Base-by-base conservation (phyloP, 1,140 invertebrate genomes). In the Olivierus martensii region DNA sequence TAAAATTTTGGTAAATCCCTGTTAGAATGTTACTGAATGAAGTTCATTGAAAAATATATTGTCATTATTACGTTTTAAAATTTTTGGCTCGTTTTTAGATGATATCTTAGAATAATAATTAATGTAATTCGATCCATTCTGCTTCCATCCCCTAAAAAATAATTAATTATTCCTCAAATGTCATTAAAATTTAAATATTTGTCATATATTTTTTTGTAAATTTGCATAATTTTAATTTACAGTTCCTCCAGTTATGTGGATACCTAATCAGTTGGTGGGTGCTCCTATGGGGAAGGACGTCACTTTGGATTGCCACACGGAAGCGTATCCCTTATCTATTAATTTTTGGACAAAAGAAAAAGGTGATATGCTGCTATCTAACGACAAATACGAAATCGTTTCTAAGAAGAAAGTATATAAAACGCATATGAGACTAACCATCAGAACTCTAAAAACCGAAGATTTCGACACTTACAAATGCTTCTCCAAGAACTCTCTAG, bases 381-480 rank as follows among this genome's bases (percentile, higher is more conserved):
- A 85, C 63, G 82, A 83, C 62, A 84, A 85, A 60, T 84, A 85
- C 65, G 67, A 76, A 36, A 84, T 86, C 10, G 45, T 37, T 12
- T 19, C 21, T 15, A 54, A 53, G 28, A 46, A 44, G 15, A 53
- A 53, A 37, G 37, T 48, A 21, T 57, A 57, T 18, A 57, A 57
- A 36, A 51, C 49, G 5, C 56, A 57, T 22, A 57, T 57, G 51
- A 51, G 51, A 19, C 18, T 57, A 28, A 50, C 51, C 3, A 57
- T 57, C 14, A 46, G 78, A 36, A 78, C 59, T 51, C 65, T 75
- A 10, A 61, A 72, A 63, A 61, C 65, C 52, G 63, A 67, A 45
- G 85, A 91, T 69, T 88, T 84, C 65, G 87, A 85, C 14, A 84
- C 77, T 47, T 91, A 91, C 71, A 89, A 89, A 69, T 93, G 88